These are phyloP conservation scores for Dendroctonus valens DNA, from an alignment of 1,140 invertebrate species.

Conservation along the genomic window DNA sequence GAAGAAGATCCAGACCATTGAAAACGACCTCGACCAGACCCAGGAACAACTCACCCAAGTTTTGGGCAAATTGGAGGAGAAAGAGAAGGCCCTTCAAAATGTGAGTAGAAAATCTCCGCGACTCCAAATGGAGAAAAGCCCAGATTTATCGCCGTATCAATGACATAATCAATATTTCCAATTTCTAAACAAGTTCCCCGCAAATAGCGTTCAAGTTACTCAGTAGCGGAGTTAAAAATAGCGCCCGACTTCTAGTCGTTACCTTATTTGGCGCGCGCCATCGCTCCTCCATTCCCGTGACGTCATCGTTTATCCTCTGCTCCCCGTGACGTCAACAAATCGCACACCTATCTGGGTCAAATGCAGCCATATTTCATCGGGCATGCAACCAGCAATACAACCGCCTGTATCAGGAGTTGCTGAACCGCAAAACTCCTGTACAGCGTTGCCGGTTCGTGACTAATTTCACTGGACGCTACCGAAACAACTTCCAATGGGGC, in stretches of 20 bases:
- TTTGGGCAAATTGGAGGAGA: conserved; percentile 94
- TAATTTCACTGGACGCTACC: not conserved
- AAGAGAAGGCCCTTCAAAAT: conserved; percentile 95
- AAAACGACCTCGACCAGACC: conserved; percentile 97
- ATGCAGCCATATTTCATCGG: not conserved
- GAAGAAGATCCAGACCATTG: conserved; percentile 99
- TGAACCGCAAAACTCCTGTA: not conserved
- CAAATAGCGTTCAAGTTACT: conserved; percentile 11
- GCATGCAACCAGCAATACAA: conserved; percentile 22
- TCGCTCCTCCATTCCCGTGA: conserved; percentile 21
- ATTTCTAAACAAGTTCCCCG: conserved; percentile 23
- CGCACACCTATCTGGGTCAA: conserved; percentile 6
- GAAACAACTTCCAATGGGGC: too few species aligned
- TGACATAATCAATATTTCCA: conserved; percentile 23
- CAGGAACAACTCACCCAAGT: conserved; percentile 93
- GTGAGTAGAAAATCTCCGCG: conserved; percentile 64
- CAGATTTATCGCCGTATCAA: not conserved
- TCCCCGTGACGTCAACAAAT: conserved; percentile 3
- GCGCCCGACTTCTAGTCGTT: conserved; percentile 1
- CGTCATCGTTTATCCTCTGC: conserved; percentile 4
- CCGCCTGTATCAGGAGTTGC: not conserved
- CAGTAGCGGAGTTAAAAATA: conserved; percentile 27
- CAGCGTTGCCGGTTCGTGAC: conserved; percentile 4
- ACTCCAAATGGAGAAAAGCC: not conserved
- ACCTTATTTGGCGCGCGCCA: conserved; percentile 30